Conservation (phyloP, 2,888 invertebrate species). For the Ormia ochracea region DNA sequence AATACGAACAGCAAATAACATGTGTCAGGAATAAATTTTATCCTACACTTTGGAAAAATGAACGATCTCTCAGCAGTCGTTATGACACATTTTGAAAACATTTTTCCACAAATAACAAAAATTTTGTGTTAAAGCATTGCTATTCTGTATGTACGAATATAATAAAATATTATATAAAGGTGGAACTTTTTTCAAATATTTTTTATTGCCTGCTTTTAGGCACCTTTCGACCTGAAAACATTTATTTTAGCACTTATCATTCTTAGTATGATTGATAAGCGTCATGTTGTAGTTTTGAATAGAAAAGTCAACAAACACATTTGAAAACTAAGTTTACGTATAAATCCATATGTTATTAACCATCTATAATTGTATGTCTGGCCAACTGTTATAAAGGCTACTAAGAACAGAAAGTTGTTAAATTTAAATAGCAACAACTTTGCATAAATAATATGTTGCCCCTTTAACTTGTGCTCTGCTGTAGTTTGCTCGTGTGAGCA, state of each 20-base stretch:
- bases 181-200: too few species aligned
- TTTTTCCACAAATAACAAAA: too few species aligned
- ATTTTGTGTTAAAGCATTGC: too few species aligned
- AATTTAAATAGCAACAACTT: slow-evolving; percentile 47
- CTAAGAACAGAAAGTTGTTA: slow-evolving; percentile 26
- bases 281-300: slow-evolving; percentile 29
- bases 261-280: slow-evolving; percentile 34
- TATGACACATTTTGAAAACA: too few species aligned
- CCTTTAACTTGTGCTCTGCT: slow-evolving; percentile 44
- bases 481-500: background rate
- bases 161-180: too few species aligned
- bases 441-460: slow-evolving; percentile 40
- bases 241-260: slow-evolving; percentile 39
- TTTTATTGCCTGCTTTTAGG: background rate
- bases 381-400: background rate
- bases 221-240: background rate
- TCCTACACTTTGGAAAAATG: too few species aligned
- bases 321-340: slow-evolving; percentile 37
- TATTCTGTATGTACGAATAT: too few species aligned
- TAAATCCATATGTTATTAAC: slow-evolving; percentile 1
- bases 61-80: too few species aligned
- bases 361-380: slow-evolving; percentile 46
- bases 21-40: too few species aligned
- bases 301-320: slow-evolving; percentile 46
- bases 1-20: too few species aligned